Percentiles rank a stretch among this genome's conserved stretches.
phyloP scores from a whole-genome alignment of 2,888 invertebrate genomes.

The Aphodius sticticus region DNA sequence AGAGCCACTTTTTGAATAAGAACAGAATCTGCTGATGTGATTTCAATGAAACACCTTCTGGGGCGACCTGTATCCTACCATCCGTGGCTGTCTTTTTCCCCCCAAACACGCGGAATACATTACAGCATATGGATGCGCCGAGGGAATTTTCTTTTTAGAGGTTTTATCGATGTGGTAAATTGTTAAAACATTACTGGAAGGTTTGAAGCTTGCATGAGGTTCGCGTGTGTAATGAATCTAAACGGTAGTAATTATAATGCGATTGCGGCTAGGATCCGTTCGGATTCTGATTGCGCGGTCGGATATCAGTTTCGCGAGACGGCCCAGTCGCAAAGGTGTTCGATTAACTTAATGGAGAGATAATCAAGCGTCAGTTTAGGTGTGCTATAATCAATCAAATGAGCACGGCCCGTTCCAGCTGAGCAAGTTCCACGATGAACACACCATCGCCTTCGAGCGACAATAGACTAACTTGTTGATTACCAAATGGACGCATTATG shows the following conservation, averaged over 20 bases:
- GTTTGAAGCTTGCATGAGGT: not conserved
- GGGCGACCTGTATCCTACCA: constrained; percentile 10
- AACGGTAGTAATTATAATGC: not conserved
- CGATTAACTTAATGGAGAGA: constrained; percentile 29
- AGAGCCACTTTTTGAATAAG: constrained; percentile 23
- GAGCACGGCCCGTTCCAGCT: constrained; percentile 36
- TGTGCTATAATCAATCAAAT: constrained; percentile 41
- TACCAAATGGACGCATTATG: constrained; percentile 46
- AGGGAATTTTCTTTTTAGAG: not conserved
- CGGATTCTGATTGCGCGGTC: not conserved
- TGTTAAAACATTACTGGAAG: not conserved
- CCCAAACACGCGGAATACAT: constrained; percentile 18
- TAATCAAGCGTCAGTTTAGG: constrained; percentile 29
- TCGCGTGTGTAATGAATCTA: not conserved
- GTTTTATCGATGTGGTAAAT: not conserved
- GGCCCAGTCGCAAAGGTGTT: constrained; percentile 22
- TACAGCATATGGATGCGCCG: constrained; percentile 12
- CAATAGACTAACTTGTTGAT: constrained; percentile 48
- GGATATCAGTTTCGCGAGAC: not conserved
- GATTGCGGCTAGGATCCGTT: not conserved
- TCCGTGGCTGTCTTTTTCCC: constrained; percentile 13
- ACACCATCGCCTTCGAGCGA: constrained; percentile 41
- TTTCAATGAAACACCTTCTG: constrained; percentile 23
- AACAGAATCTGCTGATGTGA: constrained; percentile 20
- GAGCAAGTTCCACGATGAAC: constrained; percentile 40